These are phyloP conservation scores for Palythoa grandiflora DNA, from an alignment of 92 coral and sea anemone species.

Conservation along the genomic window DNA sequence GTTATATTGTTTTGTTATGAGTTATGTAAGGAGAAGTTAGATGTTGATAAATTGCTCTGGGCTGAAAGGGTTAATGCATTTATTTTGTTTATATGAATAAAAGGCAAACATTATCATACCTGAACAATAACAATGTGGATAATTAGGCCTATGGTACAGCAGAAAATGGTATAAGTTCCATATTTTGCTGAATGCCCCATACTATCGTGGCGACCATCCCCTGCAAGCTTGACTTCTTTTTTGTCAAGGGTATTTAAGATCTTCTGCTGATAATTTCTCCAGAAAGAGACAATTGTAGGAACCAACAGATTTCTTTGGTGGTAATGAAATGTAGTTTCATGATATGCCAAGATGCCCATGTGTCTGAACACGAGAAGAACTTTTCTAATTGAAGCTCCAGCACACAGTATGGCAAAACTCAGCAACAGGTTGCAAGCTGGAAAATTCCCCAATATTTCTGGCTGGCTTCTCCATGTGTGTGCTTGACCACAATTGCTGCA, in stretches of 20 bases:
- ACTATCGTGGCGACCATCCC: neutral
- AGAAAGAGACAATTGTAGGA: neutral
- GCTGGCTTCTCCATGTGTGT: slow-evolving; percentile 47
- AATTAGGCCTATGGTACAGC: neutral
- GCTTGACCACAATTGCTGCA: slow-evolving; percentile 25
- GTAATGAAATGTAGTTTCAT: neutral
- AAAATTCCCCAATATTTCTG: slow-evolving; percentile 29
- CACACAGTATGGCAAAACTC: slow-evolving; percentile 38
- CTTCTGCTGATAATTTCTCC: neutral
- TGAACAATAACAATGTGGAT: neutral
- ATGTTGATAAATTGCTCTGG: too few relatives aligned
- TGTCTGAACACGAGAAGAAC: slow-evolving; percentile 25
- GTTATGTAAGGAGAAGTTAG: too few relatives aligned
- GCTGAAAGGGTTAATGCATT: too few relatives aligned
- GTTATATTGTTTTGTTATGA: too few relatives aligned
- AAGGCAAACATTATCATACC: too few relatives aligned
- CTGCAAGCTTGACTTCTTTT: neutral
- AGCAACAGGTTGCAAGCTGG: slow-evolving; percentile 39
- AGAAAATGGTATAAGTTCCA: neutral
- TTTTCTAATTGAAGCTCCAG: slow-evolving; percentile 35
- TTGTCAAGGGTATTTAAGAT: neutral
- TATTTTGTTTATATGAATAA: too few relatives aligned
- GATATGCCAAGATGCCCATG: slow-evolving; percentile 29
- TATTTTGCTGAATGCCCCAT: slow-evolving; percentile 1
- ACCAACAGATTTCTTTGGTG: neutral